These are phyloP conservation scores for Meteorus colon DNA, from an alignment of 2,888 invertebrate genomes.

Conservation along the genomic window DNA sequence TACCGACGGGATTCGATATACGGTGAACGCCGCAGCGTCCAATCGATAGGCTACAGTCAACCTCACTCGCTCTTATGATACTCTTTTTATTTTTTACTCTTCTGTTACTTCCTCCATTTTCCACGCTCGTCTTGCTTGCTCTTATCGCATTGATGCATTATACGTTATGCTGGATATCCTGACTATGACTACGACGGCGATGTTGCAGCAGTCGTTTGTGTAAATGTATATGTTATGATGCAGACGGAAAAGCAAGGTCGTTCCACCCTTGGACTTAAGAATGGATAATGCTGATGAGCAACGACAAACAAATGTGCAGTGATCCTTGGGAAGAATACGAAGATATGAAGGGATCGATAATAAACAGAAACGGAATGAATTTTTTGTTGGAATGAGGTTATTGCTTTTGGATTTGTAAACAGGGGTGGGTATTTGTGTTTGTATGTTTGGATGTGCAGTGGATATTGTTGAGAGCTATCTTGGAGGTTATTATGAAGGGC, in stretches of 20 bases:
- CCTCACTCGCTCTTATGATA: constrained; percentile 28
- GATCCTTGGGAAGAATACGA: neutral
- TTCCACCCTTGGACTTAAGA: constrained; percentile 49
- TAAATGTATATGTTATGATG: constrained; percentile 17
- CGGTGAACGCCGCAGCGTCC: constrained; percentile 66
- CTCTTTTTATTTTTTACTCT: constrained; percentile 16
- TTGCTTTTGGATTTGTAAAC: constrained; percentile 17
- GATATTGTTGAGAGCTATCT: neutral
- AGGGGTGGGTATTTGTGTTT: neutral
- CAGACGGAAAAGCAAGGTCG: constrained; percentile 41
- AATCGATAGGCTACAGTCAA: constrained; percentile 68
- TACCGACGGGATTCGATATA: constrained; percentile 63
- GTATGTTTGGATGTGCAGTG: constrained; percentile 7
- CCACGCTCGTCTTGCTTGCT: constrained; percentile 46
- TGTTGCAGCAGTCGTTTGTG: constrained; percentile 39
- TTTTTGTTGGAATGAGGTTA: constrained; percentile 5
- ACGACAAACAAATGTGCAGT: neutral
- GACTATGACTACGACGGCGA: neutral
- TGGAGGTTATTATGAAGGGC: neutral
- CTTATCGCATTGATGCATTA: constrained; percentile 62
- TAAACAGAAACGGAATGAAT: constrained; percentile 8
- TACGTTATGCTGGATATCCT: constrained; percentile 57
- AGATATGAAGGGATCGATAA: neutral
- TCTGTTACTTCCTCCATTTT: constrained; percentile 19
- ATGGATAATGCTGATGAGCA: constrained; percentile 45